Base-by-base conservation (phyloP, 2,113 vertebrate species). In the Notarius quadriscutis region DNA sequence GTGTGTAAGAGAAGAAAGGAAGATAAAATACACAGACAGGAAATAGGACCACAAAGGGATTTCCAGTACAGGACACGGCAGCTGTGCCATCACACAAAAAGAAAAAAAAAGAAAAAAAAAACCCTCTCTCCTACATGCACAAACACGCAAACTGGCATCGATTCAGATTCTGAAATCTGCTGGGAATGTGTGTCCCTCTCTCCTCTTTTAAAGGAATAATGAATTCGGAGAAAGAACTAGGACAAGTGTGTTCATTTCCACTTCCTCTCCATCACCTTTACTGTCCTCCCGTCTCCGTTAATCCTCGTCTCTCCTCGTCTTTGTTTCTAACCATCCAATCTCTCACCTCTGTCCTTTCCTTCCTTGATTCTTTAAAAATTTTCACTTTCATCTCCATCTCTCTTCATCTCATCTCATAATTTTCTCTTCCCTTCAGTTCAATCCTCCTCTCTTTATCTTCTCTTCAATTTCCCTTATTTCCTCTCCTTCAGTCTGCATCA, bases 11-110 rank as follows among this genome's bases (percentile, higher is more conserved):
- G 84, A 82, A 62, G 85, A 82, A 65, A 25, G 30, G 65, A 71
- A 62, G 62, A 89, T 78, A 77, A 89, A 87, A 85, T 84, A 90
- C 30, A 57, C 48, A 48, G 72, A 48, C 7, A 25, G 50, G 30
- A 30, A 79, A 81, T 25, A 63, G 48, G 65, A 71, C 12, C 58
- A 83, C 89, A 87, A 80, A 87, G 80, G 60, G 57, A 41, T 51
- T 85, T 79, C 72, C 51, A 34, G 78, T 78, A 57, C 82, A 50
- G 75, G 81, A 87, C 58, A 89, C 77, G 0, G 34, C 74, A 41
- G 53, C 7, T 18, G 62, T 57, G 25, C 7, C 20, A 58, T 67
- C 78, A 3, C 48, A 51, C 74, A n/a, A 7, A 57, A 22, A 25
- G 25, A 77, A 18, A 20, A 8, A 30, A 57, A 22, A 25, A 25